Evolutionary conservation across 2,888 invertebrate genomes (phyloP).

Genomic region (Philopedon plagiatum): DNA sequence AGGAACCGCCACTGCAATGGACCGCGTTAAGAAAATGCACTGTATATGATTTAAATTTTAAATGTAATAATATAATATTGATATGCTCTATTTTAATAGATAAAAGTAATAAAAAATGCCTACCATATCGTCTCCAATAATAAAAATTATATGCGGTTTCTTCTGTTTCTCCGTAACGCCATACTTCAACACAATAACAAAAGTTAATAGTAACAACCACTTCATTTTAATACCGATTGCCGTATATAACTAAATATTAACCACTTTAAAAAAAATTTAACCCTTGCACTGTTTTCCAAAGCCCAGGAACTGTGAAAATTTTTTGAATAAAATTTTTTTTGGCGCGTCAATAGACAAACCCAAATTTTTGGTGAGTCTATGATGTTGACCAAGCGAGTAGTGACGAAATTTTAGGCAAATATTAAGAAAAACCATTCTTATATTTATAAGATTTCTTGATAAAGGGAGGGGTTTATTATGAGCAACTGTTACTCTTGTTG

Average conservation of each 20-base stretch:
- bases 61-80: slow-evolving; percentile 5
- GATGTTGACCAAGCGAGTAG: slow-evolving; percentile 35
- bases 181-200: slow-evolving; percentile 11
- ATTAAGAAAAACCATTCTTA: slow-evolving; percentile 31
- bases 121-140: slow-evolving; percentile 89
- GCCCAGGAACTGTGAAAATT: too few species aligned
- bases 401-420: slow-evolving; percentile 19
- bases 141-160: slow-evolving; percentile 80
- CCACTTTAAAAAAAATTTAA: too few species aligned
- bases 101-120: slow-evolving; percentile 56
- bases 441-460: slow-evolving; percentile 22
- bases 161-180: slow-evolving; percentile 23
- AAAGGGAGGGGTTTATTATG: slow-evolving; percentile 28
- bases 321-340: not conserved
- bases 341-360: slow-evolving; percentile 44
- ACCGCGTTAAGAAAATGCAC: too few species aligned
- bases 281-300: not conserved
- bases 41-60: too few species aligned
- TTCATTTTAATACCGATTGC: slow-evolving; percentile 18
- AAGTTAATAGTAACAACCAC: slow-evolving; percentile 28
- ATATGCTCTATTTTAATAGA: not conserved
- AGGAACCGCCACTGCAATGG: too few species aligned
- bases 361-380: slow-evolving; percentile 38
- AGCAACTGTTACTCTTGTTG: slow-evolving; percentile 11
- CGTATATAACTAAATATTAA: too few species aligned